A percentile compares a stretch with the other conserved stretches of the same genome.
phyloP scores from a whole-genome alignment of 2,797 vertebrate species.

The Selene dorsalis region DNA sequence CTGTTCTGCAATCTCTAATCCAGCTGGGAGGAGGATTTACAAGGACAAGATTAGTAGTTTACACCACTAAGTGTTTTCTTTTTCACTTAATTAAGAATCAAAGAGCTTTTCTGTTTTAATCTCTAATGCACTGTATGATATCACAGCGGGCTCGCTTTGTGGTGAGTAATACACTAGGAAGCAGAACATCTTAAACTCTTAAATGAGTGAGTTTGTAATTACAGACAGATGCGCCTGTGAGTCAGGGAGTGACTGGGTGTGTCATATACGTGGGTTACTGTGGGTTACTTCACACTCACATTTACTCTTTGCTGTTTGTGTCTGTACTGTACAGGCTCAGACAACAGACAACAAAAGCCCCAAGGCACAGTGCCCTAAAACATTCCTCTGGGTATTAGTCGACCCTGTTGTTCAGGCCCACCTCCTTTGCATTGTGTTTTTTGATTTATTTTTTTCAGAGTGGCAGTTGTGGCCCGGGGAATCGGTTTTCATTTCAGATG shows the following conservation, averaged over 20 bases:
- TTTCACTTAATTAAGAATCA: constrained; percentile 32
- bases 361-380: background rate
- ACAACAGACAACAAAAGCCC: constrained; percentile 42
- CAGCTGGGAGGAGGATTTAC: constrained; percentile 35
- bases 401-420: constrained; percentile 41
- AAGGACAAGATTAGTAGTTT: constrained; percentile 35
- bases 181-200: constrained; percentile 6
- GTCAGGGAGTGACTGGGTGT: background rate
- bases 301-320: constrained; percentile 22
- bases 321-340: constrained; percentile 17
- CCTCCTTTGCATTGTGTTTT: constrained; percentile 31
- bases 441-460: background rate
- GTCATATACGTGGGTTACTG: constrained; percentile 13
- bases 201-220: constrained; percentile 42
- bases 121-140: background rate
- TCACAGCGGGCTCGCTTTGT: constrained; percentile 7
- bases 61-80: constrained; percentile 11
- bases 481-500: constrained; percentile 17
- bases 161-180: background rate
- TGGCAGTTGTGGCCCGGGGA: background rate
- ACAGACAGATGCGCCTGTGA: constrained; percentile 22
- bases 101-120: background rate
- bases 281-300: constrained; percentile 17
- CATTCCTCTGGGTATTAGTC: constrained; percentile 74
- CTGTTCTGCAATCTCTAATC: constrained; percentile 57